Evolutionary conservation across 2,797 vertebrate species (phyloP), one percentile per base, ranked within the genome.

Genomic region (Hemitrygon akajei): DNA sequence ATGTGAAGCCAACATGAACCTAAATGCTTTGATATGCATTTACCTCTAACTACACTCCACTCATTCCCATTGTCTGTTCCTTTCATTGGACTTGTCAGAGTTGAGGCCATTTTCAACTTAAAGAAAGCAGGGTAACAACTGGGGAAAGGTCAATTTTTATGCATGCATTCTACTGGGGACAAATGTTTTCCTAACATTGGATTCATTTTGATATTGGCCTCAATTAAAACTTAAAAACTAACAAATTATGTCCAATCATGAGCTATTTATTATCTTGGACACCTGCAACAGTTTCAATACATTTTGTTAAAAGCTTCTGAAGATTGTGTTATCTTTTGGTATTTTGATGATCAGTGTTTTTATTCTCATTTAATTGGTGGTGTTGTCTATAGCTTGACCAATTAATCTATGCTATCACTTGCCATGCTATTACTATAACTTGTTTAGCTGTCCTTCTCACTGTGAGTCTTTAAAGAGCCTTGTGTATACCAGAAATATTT

Each of bases 201-300:
- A 47, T 47, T 47, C 4, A 47, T 47, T 86, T 86, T 58, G 82
- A 60, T 56, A 60, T 14, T 58, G 11, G 27, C 82, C 82, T 58
- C 30, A 10, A 11, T 86, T 58, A 25, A 47, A 60, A 60, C 11
- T 56, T 30, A 56, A 25, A 60, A 60, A 25, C 30, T 60, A 86
- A 86, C 30, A 86, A 86, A 40, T 84, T 84, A 84, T 56, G 47
- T 60, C 81, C 81, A 58, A 86, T 58, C 58, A 30, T 86, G 56
- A 86, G 47, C 27, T 86, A 30, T 60, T 60, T 60, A 12, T 86
- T 86, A 60, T 60, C 47, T 58, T 60, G 47, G 60, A 60, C 47
- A 84, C 82, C 30, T 14, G 56, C 47, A 86, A 56, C 56, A 60
- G 14, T 47, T 86, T 86, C 11, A n/a, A n/a, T 58, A 11, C 47